These are phyloP conservation scores for Acrocephalus kingi DNA, from an alignment of 2,113 vertebrate genomes.

Conservation along the genomic window DNA sequence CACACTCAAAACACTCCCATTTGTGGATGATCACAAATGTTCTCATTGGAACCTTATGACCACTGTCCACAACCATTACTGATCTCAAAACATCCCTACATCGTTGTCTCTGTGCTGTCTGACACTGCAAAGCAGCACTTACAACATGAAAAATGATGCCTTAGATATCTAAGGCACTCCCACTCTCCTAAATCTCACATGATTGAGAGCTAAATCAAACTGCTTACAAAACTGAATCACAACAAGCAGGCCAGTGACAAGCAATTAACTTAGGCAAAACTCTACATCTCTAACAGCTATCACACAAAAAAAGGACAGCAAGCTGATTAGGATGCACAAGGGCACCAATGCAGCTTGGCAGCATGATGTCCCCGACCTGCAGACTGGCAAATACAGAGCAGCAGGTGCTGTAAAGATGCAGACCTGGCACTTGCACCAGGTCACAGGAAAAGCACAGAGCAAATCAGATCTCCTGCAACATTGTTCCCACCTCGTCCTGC, in stretches of 20 bases:
- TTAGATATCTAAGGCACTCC: neutral
- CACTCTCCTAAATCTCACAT: neutral
- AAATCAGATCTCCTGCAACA: neutral
- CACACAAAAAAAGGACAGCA: neutral
- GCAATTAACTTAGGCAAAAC: neutral
- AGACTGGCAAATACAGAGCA: neutral
- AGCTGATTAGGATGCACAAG: neutral
- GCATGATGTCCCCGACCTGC: fast-evolving
- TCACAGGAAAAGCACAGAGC: neutral
- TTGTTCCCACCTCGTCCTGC: neutral
- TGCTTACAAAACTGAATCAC: neutral
- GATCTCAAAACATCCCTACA: neutral
- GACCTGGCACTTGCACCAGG: neutral
- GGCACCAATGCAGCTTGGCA: neutral
- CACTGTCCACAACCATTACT: neutral
- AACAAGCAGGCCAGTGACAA: neutral
- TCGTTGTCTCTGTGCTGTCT: fast-evolving
- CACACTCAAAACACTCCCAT: neutral
- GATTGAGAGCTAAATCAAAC: neutral
- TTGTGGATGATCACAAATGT: neutral
- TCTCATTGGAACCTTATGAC: neutral
- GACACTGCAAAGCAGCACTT: neutral
- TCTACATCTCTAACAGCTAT: neutral
- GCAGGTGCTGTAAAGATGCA: neutral
- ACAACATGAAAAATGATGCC: neutral